These are phyloP conservation scores for Brachionus paranguensis DNA, from an alignment of 1,140 invertebrate genomes.

Conservation along the genomic window DNA sequence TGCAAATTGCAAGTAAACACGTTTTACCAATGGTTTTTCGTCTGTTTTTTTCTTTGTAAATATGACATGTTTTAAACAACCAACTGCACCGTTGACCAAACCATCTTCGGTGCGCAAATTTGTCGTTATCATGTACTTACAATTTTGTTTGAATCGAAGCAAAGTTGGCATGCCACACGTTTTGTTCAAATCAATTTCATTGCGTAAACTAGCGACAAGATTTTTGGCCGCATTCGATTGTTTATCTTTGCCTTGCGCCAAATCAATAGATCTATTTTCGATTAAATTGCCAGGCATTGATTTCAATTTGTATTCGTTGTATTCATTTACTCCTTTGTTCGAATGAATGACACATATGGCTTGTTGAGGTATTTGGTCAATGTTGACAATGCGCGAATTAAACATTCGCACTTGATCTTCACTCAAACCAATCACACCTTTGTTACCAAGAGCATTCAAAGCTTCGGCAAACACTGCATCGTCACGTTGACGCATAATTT, in stretches of 20 bases:
- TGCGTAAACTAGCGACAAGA: not conserved
- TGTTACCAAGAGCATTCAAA: not conserved
- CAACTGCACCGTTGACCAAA: not conserved
- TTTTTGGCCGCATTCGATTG: not conserved
- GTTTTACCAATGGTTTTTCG: too few species aligned
- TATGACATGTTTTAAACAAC: too few species aligned
- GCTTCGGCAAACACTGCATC: not conserved
- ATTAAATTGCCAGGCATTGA: not conserved
- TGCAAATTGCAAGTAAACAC: too few species aligned
- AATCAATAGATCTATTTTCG: not conserved
- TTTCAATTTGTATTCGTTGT: not conserved
- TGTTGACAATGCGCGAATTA: not conserved
- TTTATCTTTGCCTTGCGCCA: not conserved
- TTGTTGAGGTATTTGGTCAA: not conserved
- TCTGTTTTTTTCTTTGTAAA: too few species aligned
- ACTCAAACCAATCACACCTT: not conserved
- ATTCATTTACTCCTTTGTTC: not conserved
- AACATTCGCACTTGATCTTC: not conserved
- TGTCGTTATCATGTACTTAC: not conserved
- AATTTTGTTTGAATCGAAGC: not conserved
- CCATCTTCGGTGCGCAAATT: not conserved
- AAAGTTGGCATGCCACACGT: not conserved
- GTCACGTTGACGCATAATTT: slow-evolving; percentile 18
- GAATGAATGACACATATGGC: not conserved
- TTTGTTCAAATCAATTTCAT: not conserved